Conservation (phyloP, 2,797 vertebrate genomes). For the Calcarius lapponicus region DNA sequence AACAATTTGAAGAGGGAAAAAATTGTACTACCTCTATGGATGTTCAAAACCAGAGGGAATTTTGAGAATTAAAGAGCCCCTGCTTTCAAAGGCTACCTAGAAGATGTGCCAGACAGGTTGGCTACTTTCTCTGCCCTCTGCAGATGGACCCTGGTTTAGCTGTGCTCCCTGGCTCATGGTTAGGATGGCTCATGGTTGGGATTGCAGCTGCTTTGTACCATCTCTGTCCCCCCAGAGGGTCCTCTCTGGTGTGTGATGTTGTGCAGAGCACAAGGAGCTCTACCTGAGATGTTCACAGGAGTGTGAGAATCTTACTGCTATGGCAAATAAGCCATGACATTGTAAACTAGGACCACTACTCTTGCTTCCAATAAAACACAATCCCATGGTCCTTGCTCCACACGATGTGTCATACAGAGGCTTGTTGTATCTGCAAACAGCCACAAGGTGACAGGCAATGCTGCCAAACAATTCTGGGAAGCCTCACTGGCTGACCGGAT, state of each 20-base stretch:
- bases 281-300: background rate
- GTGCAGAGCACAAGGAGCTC: background rate
- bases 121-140: background rate
- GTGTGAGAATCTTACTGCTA: background rate
- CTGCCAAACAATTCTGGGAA: background rate
- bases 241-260: background rate
- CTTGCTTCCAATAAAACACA: background rate
- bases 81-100: background rate
- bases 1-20: background rate
- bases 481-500: background rate
- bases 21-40: background rate
- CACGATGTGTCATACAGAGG: background rate
- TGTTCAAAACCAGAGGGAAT: background rate
- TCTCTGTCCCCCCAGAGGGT: no score
- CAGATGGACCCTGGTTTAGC: background rate
- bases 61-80: background rate
- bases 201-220: background rate
- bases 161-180: background rate
- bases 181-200: background rate
- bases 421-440: background rate
- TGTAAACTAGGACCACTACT: background rate
- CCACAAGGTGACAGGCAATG: slow-evolving; percentile 63
- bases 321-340: background rate
- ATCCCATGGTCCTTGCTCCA: background rate
- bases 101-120: background rate